Evolutionary conservation across 2,113 vertebrate species (phyloP).

Genomic region (Ginglymostoma cirratum): DNA sequence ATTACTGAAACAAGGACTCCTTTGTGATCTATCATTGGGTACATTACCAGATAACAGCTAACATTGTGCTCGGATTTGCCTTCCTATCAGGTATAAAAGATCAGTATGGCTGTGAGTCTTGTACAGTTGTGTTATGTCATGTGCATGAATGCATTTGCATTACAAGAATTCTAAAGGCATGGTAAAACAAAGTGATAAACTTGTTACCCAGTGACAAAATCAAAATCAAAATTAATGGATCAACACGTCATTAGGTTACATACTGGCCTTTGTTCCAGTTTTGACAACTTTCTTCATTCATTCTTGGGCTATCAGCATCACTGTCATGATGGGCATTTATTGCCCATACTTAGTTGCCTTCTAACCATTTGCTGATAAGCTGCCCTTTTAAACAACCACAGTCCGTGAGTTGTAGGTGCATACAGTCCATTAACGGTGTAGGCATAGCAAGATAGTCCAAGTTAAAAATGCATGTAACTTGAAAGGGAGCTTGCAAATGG

Average conservation of each 20-base stretch:
- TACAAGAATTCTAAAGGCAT: conserved; percentile 28
- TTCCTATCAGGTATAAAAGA: conserved; percentile 36
- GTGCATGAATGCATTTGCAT: conserved; percentile 37
- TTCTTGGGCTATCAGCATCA: neutral
- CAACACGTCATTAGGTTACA: conserved; percentile 1
- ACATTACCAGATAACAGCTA: conserved; percentile 36
- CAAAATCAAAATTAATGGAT: conserved; percentile 10
- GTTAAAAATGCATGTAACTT: too few relatives aligned
- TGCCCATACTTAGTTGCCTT: neutral
- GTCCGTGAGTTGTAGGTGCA: neutral
- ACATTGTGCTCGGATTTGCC: conserved; percentile 35
- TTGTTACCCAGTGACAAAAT: conserved; percentile 29
- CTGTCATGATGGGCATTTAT: neutral
- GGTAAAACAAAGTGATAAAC: conserved; percentile 12
- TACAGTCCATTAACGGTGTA: neutral
- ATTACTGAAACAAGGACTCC: conserved; percentile 33
- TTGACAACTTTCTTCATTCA: neutral
- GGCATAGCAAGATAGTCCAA: too few relatives aligned
- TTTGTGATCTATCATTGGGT: conserved; percentile 37
- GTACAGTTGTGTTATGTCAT: conserved; percentile 36
- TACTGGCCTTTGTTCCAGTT: neutral
- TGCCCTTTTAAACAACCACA: neutral
- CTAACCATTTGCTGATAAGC: neutral
- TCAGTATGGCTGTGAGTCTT: conserved; percentile 25
- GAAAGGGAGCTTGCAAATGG: too few relatives aligned